A percentile compares a stretch with the other conserved stretches of the same genome.
phyloP scores from a whole-genome alignment of 2,113 vertebrate species.

The Caracal caracal region DNA sequence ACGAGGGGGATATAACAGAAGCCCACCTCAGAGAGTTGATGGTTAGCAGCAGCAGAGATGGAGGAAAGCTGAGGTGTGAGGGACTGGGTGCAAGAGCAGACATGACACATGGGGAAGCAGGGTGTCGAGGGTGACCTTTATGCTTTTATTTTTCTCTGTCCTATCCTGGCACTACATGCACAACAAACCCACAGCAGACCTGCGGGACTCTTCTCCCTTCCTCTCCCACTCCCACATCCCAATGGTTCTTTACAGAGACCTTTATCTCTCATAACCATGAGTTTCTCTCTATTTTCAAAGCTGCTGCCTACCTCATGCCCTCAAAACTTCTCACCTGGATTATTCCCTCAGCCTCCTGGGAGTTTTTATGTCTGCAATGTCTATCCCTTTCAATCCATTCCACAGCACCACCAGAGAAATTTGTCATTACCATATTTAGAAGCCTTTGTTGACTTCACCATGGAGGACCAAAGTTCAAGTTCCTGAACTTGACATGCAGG shows the following conservation, averaged over 20 bases:
- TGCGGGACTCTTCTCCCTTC: too few relatives aligned
- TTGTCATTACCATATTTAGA: too few relatives aligned
- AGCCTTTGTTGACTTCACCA: not conserved
- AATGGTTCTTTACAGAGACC: not conserved
- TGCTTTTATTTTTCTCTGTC: not conserved
- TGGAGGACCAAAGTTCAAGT: not conserved
- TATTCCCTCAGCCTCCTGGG: not conserved
- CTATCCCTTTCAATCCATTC: not conserved
- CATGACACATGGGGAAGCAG: too few relatives aligned
- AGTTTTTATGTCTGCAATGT: not conserved
- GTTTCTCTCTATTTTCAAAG: not conserved
- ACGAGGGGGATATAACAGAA: not conserved
- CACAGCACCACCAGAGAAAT: not conserved
- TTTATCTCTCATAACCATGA: not conserved
- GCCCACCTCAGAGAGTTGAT: not conserved
- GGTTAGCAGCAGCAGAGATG: not conserved
- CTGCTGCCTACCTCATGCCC: not conserved
- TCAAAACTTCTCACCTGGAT: not conserved
- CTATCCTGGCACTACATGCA: not conserved
- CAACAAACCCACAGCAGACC: not conserved
- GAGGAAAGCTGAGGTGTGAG: not conserved
- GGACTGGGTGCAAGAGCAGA: not conserved
- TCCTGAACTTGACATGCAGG: not conserved
- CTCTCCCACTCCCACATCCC: not conserved
- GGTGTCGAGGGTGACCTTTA: not conserved